Evolutionary conservation across 2,888 invertebrate genomes (phyloP).

Genomic region (Spisula subtruncata): DNA sequence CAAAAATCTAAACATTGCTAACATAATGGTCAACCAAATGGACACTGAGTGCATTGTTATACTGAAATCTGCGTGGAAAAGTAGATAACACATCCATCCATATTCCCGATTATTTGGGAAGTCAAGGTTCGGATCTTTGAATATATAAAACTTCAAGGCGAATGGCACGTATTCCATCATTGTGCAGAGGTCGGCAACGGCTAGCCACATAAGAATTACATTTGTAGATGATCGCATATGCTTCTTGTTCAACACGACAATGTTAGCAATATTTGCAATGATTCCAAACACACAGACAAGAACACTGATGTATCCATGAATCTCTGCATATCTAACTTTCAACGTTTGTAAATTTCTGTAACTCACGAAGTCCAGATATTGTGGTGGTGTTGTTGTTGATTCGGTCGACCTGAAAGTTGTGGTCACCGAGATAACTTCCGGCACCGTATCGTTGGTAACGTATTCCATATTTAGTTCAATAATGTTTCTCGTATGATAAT

Average conservation of each 20-base stretch:
- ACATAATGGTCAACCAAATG: conserved; percentile 96
- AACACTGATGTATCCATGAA: conserved; percentile 95
- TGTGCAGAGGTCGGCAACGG: conserved; percentile 97
- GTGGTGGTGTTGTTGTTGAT: conserved; percentile 1
- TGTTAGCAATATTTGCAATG: conserved; percentile 96
- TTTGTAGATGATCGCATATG: conserved; percentile 98
- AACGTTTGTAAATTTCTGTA: conserved; percentile 47
- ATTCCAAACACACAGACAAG: conserved; percentile 96
- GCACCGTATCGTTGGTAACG: background rate
- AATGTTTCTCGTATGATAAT: background rate
- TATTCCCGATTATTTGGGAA: conserved; percentile 83
- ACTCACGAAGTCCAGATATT: conserved; percentile 32
- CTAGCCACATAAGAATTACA: conserved; percentile 93
- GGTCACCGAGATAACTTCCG: background rate
- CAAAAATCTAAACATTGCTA: conserved; percentile 97
- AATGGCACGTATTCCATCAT: conserved; percentile 96
- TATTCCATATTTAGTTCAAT: background rate
- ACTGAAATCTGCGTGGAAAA: conserved; percentile 95
- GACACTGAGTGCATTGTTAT: conserved; percentile 96
- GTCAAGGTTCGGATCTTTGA: conserved; percentile 76
- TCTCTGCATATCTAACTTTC: conserved; percentile 77
- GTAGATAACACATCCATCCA: conserved; percentile 88
- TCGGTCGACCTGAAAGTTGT: background rate
- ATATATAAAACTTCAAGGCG: conserved; percentile 91
- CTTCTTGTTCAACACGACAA: conserved; percentile 95